Evolutionary conservation across 2,888 invertebrate species (phyloP).

Genomic region (Caenorhabditis japonica): DNA sequence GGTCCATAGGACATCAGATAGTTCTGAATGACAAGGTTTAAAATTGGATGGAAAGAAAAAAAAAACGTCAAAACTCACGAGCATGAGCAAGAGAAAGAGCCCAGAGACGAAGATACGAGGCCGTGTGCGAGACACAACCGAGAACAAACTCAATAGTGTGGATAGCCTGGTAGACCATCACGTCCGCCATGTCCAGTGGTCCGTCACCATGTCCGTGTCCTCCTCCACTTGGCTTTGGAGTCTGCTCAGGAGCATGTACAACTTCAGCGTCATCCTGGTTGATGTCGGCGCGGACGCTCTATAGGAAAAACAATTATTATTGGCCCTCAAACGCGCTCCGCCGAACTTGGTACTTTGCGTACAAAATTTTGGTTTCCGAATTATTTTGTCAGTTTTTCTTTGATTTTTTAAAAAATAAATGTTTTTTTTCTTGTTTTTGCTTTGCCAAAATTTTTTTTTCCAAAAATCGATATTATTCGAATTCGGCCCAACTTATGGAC

Average conservation of each 20-base stretch:
- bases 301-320: constrained; percentile 9
- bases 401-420: too few species aligned
- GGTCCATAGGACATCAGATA: constrained; percentile 89
- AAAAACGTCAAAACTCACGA: constrained; percentile 62
- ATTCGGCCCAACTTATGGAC: too few species aligned
- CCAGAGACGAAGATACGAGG: constrained; percentile 77
- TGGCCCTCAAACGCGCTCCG: too few species aligned
- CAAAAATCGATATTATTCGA: too few species aligned
- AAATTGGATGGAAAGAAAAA: neutral
- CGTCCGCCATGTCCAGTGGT: constrained; percentile 74
- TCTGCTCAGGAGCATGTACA: constrained; percentile 58
- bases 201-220: constrained; percentile 73
- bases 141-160: constrained; percentile 77
- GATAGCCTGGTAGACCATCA: constrained; percentile 77
- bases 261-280: constrained; percentile 75
- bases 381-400: too few species aligned
- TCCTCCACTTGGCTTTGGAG: constrained; percentile 34
- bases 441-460: too few species aligned
- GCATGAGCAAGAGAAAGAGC: constrained; percentile 77
- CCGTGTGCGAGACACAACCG: constrained; percentile 77
- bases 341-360: too few species aligned
- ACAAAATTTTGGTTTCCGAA: too few species aligned
- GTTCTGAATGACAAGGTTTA: too few species aligned
- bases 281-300: constrained; percentile 77
- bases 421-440: too few species aligned